Conservation (phyloP, 2,888 invertebrate species). For the Hirtodrosophila trivittata region DNA sequence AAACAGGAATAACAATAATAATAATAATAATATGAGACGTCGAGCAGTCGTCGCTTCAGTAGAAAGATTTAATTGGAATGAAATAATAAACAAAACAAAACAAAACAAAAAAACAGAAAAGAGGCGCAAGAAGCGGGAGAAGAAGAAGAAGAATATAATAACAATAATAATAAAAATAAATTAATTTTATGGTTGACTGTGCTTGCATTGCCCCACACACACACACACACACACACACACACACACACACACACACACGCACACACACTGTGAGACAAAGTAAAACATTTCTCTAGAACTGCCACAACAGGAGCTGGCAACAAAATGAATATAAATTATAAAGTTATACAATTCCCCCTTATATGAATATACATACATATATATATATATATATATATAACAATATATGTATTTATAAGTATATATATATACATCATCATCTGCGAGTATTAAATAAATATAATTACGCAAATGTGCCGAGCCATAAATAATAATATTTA, state of each 20-base stretch:
- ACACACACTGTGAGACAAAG: slow-evolving; percentile 9
- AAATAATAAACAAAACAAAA: slow-evolving; percentile 73
- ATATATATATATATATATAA: slow-evolving; percentile 8
- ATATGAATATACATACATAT: slow-evolving; percentile 13
- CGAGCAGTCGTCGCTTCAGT: slow-evolving; percentile 41
- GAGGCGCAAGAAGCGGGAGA: slow-evolving; percentile 27
- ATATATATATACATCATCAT: slow-evolving; percentile 66
- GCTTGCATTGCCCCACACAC: slow-evolving; percentile 31
- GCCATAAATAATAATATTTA: slow-evolving; percentile 77
- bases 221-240: slow-evolving; percentile 5
- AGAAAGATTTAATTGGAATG: slow-evolving; percentile 80
- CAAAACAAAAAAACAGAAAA: slow-evolving; percentile 23
- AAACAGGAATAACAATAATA: slow-evolving; percentile 28
- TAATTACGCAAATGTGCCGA: slow-evolving; percentile 58
- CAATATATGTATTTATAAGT: slow-evolving; percentile 6
- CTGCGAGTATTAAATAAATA: slow-evolving; percentile 63
- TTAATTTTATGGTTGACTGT: slow-evolving; percentile 75
- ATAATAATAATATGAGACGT: slow-evolving; percentile 16
- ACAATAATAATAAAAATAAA: slow-evolving; percentile 82
- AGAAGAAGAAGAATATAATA: slow-evolving; percentile 54
- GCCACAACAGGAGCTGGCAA: slow-evolving; percentile 11
- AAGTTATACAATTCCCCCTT: slow-evolving; percentile 33
- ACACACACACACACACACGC: slow-evolving; percentile 11
- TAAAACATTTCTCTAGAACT: slow-evolving; percentile 15
- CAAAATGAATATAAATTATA: slow-evolving; percentile 51